phyloP scores from a whole-genome alignment of 2,888 invertebrate genomes.

The Drosophila pseudotalamancana region DNA sequence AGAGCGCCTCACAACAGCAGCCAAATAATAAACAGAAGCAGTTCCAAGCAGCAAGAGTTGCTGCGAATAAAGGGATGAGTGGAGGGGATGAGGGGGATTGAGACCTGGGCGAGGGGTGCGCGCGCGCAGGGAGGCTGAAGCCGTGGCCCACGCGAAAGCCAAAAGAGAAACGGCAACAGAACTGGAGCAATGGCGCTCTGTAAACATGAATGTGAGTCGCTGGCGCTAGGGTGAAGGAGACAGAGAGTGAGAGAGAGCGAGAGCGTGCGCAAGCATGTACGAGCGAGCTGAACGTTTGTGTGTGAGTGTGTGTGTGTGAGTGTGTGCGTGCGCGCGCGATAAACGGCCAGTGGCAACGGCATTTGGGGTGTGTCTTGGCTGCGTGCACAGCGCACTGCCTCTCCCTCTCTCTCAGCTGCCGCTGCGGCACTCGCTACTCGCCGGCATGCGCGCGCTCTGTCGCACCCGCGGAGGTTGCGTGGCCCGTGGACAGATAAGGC shows the following conservation, averaged over 20 bases:
- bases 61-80: not conserved
- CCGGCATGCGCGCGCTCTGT: slow-evolving; percentile 39
- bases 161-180: slow-evolving; percentile 39
- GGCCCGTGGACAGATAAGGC: slow-evolving; percentile 51
- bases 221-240: not conserved
- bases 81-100: not conserved
- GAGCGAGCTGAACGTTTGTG: slow-evolving; percentile 5
- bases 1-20: slow-evolving; percentile 59
- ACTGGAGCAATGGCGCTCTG: slow-evolving; percentile 70
- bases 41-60: slow-evolving; percentile 10
- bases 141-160: slow-evolving; percentile 29
- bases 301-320: slow-evolving; percentile 2
- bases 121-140: slow-evolving; percentile 44
- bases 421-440: slow-evolving; percentile 54
- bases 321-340: slow-evolving; percentile 16
- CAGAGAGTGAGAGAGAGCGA: slow-evolving; percentile 17
- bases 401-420: slow-evolving; percentile 34
- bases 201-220: slow-evolving; percentile 47
- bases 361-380: slow-evolving; percentile 66
- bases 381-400: slow-evolving; percentile 18
- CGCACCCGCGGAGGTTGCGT: slow-evolving; percentile 40
- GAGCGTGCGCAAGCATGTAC: slow-evolving; percentile 8
- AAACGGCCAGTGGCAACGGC: slow-evolving; percentile 34
- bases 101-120: slow-evolving; percentile 6
- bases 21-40: slow-evolving; percentile 68